Percentiles rank a stretch among this genome's conserved stretches.
phyloP scores from a whole-genome alignment of 2,888 invertebrate genomes.

The Mayetiola destructor region DNA sequence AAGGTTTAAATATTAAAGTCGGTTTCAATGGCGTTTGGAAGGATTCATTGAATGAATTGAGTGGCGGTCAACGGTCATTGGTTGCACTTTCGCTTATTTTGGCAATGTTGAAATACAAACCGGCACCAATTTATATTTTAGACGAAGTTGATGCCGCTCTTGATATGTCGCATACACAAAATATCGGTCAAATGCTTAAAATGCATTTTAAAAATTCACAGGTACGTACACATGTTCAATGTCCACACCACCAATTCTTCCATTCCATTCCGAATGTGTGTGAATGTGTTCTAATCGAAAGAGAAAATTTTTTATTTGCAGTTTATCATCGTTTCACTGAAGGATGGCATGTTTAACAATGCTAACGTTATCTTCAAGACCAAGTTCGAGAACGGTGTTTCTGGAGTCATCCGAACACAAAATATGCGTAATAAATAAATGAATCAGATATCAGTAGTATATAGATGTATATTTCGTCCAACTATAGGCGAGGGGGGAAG shows the following conservation, averaged over 20 bases:
- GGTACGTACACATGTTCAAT: no score
- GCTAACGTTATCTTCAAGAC: conserved; percentile 95
- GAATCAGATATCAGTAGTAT: no score
- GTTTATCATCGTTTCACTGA: conserved; percentile 95
- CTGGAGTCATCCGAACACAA: conserved; percentile 57
- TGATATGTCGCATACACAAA: conserved; percentile 95
- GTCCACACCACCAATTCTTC: no score
- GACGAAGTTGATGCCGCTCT: conserved; percentile 98
- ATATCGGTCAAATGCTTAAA: conserved; percentile 91
- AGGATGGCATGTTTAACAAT: conserved; percentile 99
- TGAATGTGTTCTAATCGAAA: background rate
- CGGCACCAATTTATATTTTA: conserved; percentile 94
- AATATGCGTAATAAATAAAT: conserved; percentile 1
- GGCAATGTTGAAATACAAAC: conserved; percentile 91
- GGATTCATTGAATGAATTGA: conserved; percentile 86
- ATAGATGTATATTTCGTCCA: no score
- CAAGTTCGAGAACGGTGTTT: conserved; percentile 88
- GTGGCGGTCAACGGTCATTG: conserved; percentile 91
- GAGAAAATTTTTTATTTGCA: conserved; percentile 41
- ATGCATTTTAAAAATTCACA: conserved; percentile 78
- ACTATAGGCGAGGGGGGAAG: no score
- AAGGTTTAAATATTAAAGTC: conserved; percentile 83
- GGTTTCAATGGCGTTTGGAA: conserved; percentile 92
- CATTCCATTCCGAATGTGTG: background rate
- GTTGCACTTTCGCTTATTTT: conserved; percentile 92